These are phyloP conservation scores for Periplaneta americana DNA, from an alignment of 1,140 invertebrate species.

Conservation along the genomic window DNA sequence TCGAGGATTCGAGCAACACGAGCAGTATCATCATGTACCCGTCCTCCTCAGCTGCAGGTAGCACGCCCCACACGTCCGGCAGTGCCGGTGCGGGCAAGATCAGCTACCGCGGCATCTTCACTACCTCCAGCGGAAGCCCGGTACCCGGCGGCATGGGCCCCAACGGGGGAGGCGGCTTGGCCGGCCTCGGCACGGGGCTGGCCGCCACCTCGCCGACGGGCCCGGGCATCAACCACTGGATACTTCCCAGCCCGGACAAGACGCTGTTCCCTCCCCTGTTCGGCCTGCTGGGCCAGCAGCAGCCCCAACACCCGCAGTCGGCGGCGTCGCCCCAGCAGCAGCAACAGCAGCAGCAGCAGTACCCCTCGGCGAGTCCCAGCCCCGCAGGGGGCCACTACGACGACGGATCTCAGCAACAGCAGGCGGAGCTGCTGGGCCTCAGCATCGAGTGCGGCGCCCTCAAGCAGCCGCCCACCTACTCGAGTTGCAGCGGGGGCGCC, in stretches of 20 bases:
- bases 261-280: conserved; percentile 51
- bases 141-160: conserved; percentile 18
- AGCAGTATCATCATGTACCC: conserved; percentile 60
- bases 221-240: conserved; percentile 38
- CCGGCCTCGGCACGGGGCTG: conserved; percentile 29
- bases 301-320: conserved; percentile 32
- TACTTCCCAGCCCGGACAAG: conserved; percentile 51
- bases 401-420: conserved; percentile 41
- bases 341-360: conserved; percentile 38
- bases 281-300: conserved; percentile 35
- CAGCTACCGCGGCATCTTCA: conserved; percentile 65
- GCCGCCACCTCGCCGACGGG: conserved; percentile 18
- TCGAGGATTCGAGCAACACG: conserved; percentile 64
- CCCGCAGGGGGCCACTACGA: conserved; percentile 39
- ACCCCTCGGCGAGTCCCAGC: conserved; percentile 26
- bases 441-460: conserved; percentile 40
- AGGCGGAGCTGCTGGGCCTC: conserved; percentile 53
- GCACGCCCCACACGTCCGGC: background rate
- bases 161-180: conserved; percentile 20
- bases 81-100: conserved; percentile 42
- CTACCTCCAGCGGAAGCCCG: conserved; percentile 47
- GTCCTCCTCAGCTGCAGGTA: conserved; percentile 8
- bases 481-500: conserved; percentile 31
- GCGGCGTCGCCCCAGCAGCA: conserved; percentile 22
- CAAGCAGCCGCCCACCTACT: conserved; percentile 36